These are phyloP conservation scores for Ormia ochracea DNA, from an alignment of 2,888 invertebrate species.

Conservation along the genomic window DNA sequence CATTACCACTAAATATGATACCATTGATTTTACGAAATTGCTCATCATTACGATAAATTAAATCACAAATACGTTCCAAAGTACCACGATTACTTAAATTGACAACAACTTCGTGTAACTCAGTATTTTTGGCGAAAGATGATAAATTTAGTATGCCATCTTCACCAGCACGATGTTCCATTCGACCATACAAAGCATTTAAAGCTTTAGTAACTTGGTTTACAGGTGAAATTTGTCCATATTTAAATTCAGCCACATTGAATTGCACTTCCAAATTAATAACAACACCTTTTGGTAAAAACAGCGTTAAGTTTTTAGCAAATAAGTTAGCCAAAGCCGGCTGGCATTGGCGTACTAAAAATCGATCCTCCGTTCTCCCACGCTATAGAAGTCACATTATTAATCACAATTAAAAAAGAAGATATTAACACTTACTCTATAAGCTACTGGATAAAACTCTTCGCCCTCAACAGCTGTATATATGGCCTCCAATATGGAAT, in stretches of 20 bases:
- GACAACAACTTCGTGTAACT: constrained; percentile 67
- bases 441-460: constrained; percentile 71
- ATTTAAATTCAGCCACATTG: constrained; percentile 69
- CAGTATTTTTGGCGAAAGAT: constrained; percentile 66
- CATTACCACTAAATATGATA: constrained; percentile 68
- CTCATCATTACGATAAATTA: constrained; percentile 70
- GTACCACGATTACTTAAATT: constrained; percentile 69
- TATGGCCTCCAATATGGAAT: constrained; percentile 67
- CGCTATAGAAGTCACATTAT: constrained; percentile 61
- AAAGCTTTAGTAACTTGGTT: constrained; percentile 67
- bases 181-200: constrained; percentile 62
- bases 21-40: constrained; percentile 69
- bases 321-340: constrained; percentile 72
- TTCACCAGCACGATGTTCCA: constrained; percentile 66
- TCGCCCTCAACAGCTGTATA: constrained; percentile 69
- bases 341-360: constrained; percentile 71
- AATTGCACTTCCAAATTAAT: constrained; percentile 67
- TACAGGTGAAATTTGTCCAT: constrained; percentile 69
- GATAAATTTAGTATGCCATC: constrained; percentile 69
- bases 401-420: background rate
- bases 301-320: constrained; percentile 66
- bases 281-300: constrained; percentile 64
- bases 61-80: constrained; percentile 68
- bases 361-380: constrained; percentile 67
- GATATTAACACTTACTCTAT: constrained; percentile 65